phyloP scores from a whole-genome alignment of 2,797 vertebrate genomes.

The Pseudotriccus pelzelni region DNA sequence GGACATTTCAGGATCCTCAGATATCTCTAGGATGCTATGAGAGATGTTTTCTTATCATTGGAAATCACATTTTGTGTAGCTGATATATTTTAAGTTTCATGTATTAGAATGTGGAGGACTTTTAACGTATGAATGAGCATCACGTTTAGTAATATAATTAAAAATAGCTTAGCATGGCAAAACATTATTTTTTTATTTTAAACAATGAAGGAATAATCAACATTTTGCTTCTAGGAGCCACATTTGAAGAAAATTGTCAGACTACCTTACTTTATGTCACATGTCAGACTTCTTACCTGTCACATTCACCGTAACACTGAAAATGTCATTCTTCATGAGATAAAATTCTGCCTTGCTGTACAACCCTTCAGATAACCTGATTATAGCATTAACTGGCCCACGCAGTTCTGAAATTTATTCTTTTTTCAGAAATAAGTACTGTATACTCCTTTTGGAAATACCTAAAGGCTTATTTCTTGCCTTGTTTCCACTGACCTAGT shows the following conservation, averaged over 20 bases:
- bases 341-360: background rate
- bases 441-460: background rate
- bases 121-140: background rate
- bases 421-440: background rate
- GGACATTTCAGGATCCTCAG: constrained; percentile 2
- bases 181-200: background rate
- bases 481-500: background rate
- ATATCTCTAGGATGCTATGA: background rate
- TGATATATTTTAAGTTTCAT: background rate
- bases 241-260: background rate
- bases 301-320: background rate
- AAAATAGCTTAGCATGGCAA: background rate
- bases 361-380: background rate
- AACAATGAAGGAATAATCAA: background rate
- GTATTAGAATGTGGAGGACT: background rate
- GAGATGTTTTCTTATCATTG: background rate
- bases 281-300: background rate
- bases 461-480: background rate
- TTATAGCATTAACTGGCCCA: background rate
- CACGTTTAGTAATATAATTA: background rate
- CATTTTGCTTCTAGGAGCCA: background rate
- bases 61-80: background rate
- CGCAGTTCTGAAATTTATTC: no score
- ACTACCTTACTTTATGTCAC: background rate
- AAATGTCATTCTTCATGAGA: background rate